These are phyloP conservation scores for Psittacula echo DNA, from an alignment of 2,797 vertebrate species.

Conservation along the genomic window DNA sequence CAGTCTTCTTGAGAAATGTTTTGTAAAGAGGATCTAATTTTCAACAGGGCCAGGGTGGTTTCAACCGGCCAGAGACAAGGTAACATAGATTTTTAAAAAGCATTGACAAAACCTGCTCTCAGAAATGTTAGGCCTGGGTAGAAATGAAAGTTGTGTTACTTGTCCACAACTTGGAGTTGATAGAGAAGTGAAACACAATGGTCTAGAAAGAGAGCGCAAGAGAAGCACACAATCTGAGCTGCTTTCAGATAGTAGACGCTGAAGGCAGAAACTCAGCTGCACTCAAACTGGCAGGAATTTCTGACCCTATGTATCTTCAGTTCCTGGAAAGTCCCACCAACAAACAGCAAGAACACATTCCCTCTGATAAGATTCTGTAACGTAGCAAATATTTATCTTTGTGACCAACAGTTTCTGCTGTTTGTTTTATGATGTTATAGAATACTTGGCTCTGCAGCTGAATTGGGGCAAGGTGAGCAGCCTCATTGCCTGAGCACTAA, in stretches of 20 bases:
- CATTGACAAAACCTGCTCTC: not conserved
- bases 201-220: not conserved
- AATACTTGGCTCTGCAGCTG: slow-evolving; percentile 10
- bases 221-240: not conserved
- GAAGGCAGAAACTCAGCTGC: not conserved
- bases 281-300: slow-evolving; percentile 1
- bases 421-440: slow-evolving; percentile 53
- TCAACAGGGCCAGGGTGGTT: not conserved
- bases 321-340: slow-evolving; percentile 63
- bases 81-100: not conserved
- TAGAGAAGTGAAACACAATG: not conserved
- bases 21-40: not conserved
- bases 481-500: not conserved
- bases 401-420: slow-evolving; percentile 50
- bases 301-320: slow-evolving; percentile 45
- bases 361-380: slow-evolving; percentile 63
- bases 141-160: not conserved
- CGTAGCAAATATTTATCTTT: slow-evolving; percentile 62
- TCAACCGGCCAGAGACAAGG: not conserved
- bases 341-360: slow-evolving; percentile 42
- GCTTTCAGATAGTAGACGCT: not conserved
- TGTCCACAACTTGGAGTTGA: not conserved
- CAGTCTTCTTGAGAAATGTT: not conserved
- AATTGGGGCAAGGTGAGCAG: slow-evolving; percentile 1
- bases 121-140: not conserved